Conservation (phyloP, 2,888 invertebrate genomes). For the Mantis religiosa region DNA sequence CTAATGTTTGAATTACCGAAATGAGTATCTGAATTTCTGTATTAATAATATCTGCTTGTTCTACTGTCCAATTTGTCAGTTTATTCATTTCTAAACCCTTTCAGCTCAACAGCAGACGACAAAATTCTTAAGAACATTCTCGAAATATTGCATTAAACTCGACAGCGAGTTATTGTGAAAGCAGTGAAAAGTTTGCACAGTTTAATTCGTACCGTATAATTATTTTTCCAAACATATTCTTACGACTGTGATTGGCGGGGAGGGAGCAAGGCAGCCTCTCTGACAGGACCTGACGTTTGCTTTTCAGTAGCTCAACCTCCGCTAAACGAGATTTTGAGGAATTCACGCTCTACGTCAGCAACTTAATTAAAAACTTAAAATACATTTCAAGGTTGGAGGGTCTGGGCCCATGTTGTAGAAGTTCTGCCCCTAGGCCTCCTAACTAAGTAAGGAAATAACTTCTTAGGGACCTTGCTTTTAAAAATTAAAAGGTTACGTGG, state of each 20-base stretch:
- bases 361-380: slow-evolving; percentile 16
- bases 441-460: neutral
- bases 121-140: neutral
- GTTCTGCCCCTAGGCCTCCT: neutral
- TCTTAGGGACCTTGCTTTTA: neutral
- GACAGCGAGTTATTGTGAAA: neutral
- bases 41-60: neutral
- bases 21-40: no score
- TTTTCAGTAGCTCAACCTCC: slow-evolving; percentile 10
- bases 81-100: neutral
- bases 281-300: slow-evolving; percentile 6
- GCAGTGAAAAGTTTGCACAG: neutral
- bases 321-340: slow-evolving; percentile 10
- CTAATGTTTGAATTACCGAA: no score
- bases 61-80: neutral
- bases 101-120: neutral
- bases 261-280: neutral
- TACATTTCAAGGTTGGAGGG: neutral
- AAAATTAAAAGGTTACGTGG: neutral
- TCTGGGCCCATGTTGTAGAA: neutral
- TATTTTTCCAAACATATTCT: slow-evolving; percentile 5
- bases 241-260: slow-evolving; percentile 1
- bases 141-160: neutral
- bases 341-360: slow-evolving; percentile 10
- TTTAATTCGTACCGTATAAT: neutral